Conservation (phyloP, 2,888 invertebrate genomes). For the Coelogynopora nodosa region DNA sequence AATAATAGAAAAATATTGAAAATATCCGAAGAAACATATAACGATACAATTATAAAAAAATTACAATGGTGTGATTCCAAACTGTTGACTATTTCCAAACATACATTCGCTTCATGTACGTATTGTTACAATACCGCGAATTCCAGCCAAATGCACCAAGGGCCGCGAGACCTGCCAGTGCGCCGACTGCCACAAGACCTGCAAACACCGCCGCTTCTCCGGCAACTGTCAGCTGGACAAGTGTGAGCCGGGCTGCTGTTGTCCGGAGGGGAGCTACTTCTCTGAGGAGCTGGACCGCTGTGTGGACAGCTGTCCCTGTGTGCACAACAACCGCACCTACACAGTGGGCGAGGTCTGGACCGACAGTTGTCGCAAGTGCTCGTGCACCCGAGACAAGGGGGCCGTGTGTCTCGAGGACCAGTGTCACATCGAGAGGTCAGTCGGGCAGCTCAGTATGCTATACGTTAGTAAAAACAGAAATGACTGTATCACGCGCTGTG, state of each 20-base stretch:
- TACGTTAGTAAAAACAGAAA: too few species aligned
- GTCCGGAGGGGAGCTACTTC: slow-evolving; percentile 36
- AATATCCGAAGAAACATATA: too few species aligned
- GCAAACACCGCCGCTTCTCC: slow-evolving; percentile 33
- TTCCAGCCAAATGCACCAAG: slow-evolving; percentile 1
- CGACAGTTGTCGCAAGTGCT: slow-evolving; percentile 27
- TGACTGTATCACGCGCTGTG: too few species aligned
- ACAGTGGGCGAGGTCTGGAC: slow-evolving; percentile 22
- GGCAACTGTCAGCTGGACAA: not conserved
- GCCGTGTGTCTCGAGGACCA: slow-evolving; percentile 33
- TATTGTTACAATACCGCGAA: not conserved
- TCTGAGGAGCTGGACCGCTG: slow-evolving; percentile 14
- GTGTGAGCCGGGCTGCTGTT: slow-evolving; percentile 34
- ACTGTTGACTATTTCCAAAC: too few species aligned
- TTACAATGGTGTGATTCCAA: too few species aligned
- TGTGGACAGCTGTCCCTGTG: slow-evolving; percentile 36
- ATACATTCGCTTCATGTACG: too few species aligned
- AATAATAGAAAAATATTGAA: too few species aligned
- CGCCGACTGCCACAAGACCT: slow-evolving; percentile 37
- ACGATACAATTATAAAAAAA: too few species aligned
- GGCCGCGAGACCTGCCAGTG: slow-evolving; percentile 8
- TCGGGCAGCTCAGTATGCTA: too few species aligned
- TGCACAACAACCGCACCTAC: not conserved
- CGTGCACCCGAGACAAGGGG: slow-evolving; percentile 27
- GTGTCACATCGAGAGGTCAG: slow-evolving; percentile 17